phyloP scores from a whole-genome alignment of 2,113 vertebrate genomes.

The Caranx ignobilis region DNA sequence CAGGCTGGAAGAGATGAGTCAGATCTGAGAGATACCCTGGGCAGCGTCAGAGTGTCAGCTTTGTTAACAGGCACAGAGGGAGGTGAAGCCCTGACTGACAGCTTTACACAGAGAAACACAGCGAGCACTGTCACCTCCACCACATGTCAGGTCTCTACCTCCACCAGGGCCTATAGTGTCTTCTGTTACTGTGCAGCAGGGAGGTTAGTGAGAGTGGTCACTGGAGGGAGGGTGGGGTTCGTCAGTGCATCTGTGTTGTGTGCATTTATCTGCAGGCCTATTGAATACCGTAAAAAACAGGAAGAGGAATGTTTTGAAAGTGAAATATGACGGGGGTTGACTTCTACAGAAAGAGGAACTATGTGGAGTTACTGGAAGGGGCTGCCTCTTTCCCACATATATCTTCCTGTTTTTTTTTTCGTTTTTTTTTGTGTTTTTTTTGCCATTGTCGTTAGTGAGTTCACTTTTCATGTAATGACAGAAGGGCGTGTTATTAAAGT shows the following conservation, averaged over 20 bases:
- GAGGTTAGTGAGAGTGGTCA: conserved; percentile 8
- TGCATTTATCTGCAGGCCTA: not conserved
- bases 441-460: not conserved
- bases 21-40: not conserved
- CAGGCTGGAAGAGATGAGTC: not conserved
- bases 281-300: conserved; percentile 43
- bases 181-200: not conserved
- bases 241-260: not conserved
- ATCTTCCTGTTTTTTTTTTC: conserved; percentile 50
- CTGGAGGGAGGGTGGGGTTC: not conserved
- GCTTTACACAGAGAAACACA: conserved; percentile 5
- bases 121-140: conserved; percentile 12
- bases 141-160: conserved; percentile 18
- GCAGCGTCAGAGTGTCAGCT: conserved; percentile 3
- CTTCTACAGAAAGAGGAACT: conserved; percentile 69
- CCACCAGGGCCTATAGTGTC: not conserved
- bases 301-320: conserved; percentile 64
- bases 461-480: conserved; percentile 45
- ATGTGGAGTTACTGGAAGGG: conserved; percentile 49
- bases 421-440: conserved; percentile 46
- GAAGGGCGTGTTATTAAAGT: not conserved
- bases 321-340: conserved; percentile 20
- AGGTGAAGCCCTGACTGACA: conserved; percentile 24
- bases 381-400: conserved; percentile 26
- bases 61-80: not conserved